These are phyloP conservation scores for Hemistola chrysoprasaria DNA, from an alignment of 2,888 invertebrate species.

Conservation along the genomic window DNA sequence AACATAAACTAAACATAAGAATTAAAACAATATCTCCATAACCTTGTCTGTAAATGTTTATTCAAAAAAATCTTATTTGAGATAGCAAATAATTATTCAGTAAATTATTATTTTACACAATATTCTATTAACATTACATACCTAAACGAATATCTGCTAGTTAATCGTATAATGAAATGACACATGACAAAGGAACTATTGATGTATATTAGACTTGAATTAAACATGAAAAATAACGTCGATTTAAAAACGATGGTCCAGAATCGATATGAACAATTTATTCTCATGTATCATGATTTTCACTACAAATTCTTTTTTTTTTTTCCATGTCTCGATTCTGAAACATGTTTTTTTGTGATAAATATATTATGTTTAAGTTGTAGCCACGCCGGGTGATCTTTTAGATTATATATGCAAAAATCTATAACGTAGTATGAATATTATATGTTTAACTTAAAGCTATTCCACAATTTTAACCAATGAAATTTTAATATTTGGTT, in stretches of 20 bases:
- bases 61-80: conserved; percentile 77
- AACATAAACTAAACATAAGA: too few relatives aligned
- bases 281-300: too few relatives aligned
- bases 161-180: conserved; percentile 76
- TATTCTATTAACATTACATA: conserved; percentile 40
- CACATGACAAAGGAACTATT: conserved; percentile 82
- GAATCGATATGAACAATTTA: conserved; percentile 34
- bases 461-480: conserved; percentile 55
- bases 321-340: too few relatives aligned
- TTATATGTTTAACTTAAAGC: conserved; percentile 42
- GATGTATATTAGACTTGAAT: conserved; percentile 72
- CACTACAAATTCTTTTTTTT: too few relatives aligned
- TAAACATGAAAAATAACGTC: conserved; percentile 13
- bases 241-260: conserved; percentile 32
- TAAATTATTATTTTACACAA: conserved; percentile 71
- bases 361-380: too few relatives aligned
- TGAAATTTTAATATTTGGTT: conserved; percentile 67
- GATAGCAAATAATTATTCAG: conserved; percentile 78
- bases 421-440: conserved; percentile 48
- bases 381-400: too few relatives aligned
- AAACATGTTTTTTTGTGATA: too few relatives aligned
- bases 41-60: conserved; percentile 74
- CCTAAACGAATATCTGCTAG: conserved; percentile 61
- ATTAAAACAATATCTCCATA: conserved; percentile 34
- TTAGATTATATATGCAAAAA: conserved; percentile 62